Evolutionary conservation across 1,140 invertebrate genomes (phyloP), one percentile per base, ranked within the genome.

Genomic region (Cyclargus thomasi): DNA sequence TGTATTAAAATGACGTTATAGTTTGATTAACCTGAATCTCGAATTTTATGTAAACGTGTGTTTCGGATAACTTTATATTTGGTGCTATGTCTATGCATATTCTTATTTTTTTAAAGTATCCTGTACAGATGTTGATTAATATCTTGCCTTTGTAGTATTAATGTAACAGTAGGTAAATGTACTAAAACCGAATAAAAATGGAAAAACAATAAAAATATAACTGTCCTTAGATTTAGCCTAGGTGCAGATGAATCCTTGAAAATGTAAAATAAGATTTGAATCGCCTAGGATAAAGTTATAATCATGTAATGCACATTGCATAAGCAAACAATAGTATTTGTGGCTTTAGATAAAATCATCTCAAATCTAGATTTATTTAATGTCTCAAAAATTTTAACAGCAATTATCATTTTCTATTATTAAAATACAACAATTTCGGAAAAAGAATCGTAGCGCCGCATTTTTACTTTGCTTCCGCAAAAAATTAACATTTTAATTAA

Each of bases 61-160:
- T 47, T 47, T 47, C 11, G 39, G 39, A 47, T 47, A 47, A 16
- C 39, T 47, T 47, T 47, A 47, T 47, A 47, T 47, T 47, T 8
- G 39, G 39, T 47, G 39, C 39, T 47, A 47, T 47, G 39, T 47
- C 39, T 47, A 47, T 11, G 39, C 39, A 47, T 47, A 47, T 47
- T 47, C 14, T 47, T 47, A 47, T 47, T 47, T 39, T 14, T 47
- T 47, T 47, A 14, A n/a, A 47, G 39, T 47, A 1, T 16, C 10
- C 39, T 16, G 39, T 47, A 47, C 39, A 47, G 7, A 11, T 47
- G 39, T 47, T 47, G 39, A 47, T n/a, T 47, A 47, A 47, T 47
- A 16, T 47, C 39, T 47, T 47, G 39, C 39, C 39, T 47, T 47
- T 47, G 39, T 47, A 47, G 39, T 47, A 47, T 47, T 47, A 47